Percentiles rank a stretch among this genome's conserved stretches.
Evolutionary conservation across 2,797 vertebrate genomes (phyloP).

Genomic region (Hippoglossus hippoglossus): DNA sequence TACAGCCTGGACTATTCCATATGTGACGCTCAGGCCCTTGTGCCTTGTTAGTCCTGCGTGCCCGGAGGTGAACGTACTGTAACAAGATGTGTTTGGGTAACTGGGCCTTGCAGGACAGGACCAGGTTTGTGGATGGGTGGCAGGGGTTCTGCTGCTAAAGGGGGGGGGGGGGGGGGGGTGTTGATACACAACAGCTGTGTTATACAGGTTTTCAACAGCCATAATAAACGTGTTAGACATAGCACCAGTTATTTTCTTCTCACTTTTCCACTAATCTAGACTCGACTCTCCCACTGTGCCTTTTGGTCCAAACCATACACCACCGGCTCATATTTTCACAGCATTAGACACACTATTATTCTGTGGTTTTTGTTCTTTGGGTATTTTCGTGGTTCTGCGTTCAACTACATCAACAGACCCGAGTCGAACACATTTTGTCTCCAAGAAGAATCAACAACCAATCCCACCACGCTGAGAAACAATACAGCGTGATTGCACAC

Average conservation of each 20-base stretch:
- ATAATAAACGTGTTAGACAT: constrained; percentile 77
- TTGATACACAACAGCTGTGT: constrained; percentile 76
- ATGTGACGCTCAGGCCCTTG: constrained; percentile 29
- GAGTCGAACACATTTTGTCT: constrained; percentile 36
- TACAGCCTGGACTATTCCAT: constrained; percentile 40
- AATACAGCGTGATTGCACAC: constrained; percentile 34
- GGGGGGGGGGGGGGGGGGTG: constrained; percentile 54
- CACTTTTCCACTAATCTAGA: constrained; percentile 68
- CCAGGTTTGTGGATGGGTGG: constrained; percentile 48
- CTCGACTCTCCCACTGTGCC: constrained; percentile 65
- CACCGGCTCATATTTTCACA: constrained; percentile 63
- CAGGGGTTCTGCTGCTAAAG: constrained; percentile 46
- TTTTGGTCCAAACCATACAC: constrained; percentile 66
- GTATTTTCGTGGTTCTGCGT: constrained; percentile 37
- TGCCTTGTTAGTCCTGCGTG: constrained; percentile 7
- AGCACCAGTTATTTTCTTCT: constrained; percentile 73
- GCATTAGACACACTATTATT: constrained; percentile 54
- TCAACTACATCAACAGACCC: constrained; percentile 13
- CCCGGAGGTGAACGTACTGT: constrained; percentile 40
- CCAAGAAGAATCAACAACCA: constrained; percentile 24
- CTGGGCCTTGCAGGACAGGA: constrained; percentile 39
- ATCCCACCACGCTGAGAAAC: constrained; percentile 37
- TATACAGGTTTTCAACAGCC: constrained; percentile 74
- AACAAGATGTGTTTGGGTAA: constrained; percentile 51
- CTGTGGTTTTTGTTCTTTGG: constrained; percentile 30